Conservation (phyloP, 2,113 vertebrate genomes). For the Saccopteryx bilineata region DNA sequence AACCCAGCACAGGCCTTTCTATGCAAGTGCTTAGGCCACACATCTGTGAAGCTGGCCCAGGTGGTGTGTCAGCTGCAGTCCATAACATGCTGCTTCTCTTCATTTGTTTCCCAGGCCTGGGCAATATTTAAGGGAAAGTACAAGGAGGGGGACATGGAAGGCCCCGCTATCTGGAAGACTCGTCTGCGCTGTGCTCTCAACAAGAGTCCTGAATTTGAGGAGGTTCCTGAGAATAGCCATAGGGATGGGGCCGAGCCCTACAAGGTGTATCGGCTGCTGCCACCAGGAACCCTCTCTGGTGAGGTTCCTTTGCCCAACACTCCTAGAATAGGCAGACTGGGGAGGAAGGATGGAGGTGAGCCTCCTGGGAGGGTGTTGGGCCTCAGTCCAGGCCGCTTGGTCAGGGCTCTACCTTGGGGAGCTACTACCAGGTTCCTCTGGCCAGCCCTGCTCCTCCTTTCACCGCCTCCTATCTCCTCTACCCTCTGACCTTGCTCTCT, state of each 20-base stretch:
- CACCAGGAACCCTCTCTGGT: constrained; percentile 68
- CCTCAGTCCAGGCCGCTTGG: background rate
- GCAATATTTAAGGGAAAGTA: constrained; percentile 92
- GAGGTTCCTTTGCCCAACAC: background rate
- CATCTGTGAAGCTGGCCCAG: rapidly evolving
- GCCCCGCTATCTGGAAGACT: constrained; percentile 93
- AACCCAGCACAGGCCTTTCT: background rate
- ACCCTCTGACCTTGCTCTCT: background rate
- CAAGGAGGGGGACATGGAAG: constrained; percentile 78
- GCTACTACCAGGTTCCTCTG: background rate
- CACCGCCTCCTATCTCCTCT: background rate
- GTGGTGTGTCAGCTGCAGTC: background rate
- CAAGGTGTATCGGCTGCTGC: constrained; percentile 93
- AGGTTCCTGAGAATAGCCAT: constrained; percentile 89
- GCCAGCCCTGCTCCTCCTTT: background rate
- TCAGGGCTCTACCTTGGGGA: background rate
- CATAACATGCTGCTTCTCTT: background rate
- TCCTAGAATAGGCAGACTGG: background rate
- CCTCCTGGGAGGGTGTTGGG: background rate
- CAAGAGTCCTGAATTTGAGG: constrained; percentile 93
- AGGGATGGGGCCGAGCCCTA: constrained; percentile 94
- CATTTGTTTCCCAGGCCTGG: constrained; percentile 90
- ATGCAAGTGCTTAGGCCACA: background rate
- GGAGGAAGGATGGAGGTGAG: background rate
- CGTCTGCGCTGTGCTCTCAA: constrained; percentile 95